A percentile compares a stretch with the other conserved stretches of the same genome.
These are phyloP conservation scores for Polylopha cassiicola DNA, from an alignment of 2,888 invertebrate genomes.

Conservation along the genomic window DNA sequence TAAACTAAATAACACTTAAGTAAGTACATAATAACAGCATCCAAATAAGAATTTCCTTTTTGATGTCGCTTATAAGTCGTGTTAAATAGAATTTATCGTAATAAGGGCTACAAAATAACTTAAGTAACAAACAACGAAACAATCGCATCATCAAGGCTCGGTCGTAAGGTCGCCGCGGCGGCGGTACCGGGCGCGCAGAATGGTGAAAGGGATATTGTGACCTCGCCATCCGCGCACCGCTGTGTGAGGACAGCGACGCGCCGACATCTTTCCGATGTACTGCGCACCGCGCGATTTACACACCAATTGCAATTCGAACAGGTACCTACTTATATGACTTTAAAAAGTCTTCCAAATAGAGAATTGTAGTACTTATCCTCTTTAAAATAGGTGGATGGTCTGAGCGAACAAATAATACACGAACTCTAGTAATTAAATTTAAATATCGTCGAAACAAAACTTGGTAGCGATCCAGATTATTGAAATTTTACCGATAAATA, in stretches of 20 bases:
- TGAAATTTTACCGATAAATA: slow-evolving; percentile 16
- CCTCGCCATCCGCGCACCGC: slow-evolving; percentile 57
- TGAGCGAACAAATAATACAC: neutral
- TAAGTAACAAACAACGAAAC: slow-evolving; percentile 13
- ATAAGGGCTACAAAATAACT: slow-evolving; percentile 8
- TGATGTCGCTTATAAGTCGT: no score
- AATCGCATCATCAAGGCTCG: slow-evolving; percentile 60
- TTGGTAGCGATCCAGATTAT: slow-evolving; percentile 17
- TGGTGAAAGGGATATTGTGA: slow-evolving; percentile 67
- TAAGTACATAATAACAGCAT: no score
- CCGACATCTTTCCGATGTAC: slow-evolving; percentile 1
- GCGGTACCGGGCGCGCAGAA: slow-evolving; percentile 55
- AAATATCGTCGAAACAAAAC: slow-evolving; percentile 6
- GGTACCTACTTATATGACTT: no score
- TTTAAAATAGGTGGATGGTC: no score
- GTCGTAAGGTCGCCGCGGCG: slow-evolving; percentile 51
- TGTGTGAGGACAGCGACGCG: slow-evolving; percentile 39
- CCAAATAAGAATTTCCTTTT: no score
- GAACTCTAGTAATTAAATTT: slow-evolving; percentile 8
- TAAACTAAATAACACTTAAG: no score
- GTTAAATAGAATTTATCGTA: no score
- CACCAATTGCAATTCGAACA: no score
- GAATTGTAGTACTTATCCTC: no score
- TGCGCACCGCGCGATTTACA: slow-evolving; percentile 2
- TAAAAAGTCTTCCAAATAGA: no score